Conservation (phyloP, 2,797 vertebrate genomes). For the Zonotrichia albicollis region DNA sequence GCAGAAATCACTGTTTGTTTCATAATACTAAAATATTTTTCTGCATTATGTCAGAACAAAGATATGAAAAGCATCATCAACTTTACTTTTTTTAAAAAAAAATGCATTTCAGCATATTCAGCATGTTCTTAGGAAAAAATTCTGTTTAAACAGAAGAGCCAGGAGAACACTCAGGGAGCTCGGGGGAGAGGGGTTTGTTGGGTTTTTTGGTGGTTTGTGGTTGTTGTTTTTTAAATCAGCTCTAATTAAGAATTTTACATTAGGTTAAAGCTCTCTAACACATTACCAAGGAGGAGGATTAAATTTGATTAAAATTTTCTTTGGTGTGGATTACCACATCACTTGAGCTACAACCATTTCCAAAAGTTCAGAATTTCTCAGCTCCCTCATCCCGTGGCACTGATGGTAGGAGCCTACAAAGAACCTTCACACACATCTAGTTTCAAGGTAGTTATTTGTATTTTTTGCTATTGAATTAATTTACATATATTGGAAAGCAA, state of each 20-base stretch:
- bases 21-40: neutral
- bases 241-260: neutral
- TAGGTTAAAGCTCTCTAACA: neutral
- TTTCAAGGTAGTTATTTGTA: slow-evolving; percentile 72
- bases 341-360: neutral
- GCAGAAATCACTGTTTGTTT: neutral
- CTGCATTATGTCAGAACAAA: neutral
- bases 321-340: neutral
- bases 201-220: neutral
- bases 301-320: neutral
- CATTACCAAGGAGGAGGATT: neutral
- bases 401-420: slow-evolving; percentile 28
- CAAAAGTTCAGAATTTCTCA: neutral
- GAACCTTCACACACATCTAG: slow-evolving; percentile 29
- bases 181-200: neutral
- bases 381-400: rapidly evolving
- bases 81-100: neutral
- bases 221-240: neutral
- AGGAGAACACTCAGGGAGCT: neutral
- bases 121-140: neutral
- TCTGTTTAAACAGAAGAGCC: neutral
- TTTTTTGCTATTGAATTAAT: slow-evolving; percentile 72
- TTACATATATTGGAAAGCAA: slow-evolving; percentile 46
- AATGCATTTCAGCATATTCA: neutral
- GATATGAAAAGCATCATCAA: neutral